A percentile compares a stretch with the other conserved stretches of the same genome.
Evolutionary conservation across 1,140 invertebrate genomes (phyloP).

Genomic region (Dendrolimus kikuchii): DNA sequence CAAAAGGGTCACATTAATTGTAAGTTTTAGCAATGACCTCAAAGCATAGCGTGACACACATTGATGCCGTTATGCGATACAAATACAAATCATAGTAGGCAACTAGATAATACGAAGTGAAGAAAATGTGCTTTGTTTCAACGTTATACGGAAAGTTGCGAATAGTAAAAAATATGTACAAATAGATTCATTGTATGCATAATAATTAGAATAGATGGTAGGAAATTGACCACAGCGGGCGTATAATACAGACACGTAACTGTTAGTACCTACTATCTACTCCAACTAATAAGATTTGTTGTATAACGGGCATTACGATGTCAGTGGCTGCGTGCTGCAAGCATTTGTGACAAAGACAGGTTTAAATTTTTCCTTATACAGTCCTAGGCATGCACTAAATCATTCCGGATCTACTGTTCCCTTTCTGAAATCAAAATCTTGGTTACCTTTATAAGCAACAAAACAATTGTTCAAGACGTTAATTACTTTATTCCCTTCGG

Average conservation of each 20-base stretch:
- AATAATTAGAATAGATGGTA: slow-evolving; percentile 8
- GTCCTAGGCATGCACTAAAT: slow-evolving; percentile 5
- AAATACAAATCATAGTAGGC: background rate
- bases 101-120: background rate
- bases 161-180: slow-evolving; percentile 3
- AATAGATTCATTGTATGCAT: slow-evolving; percentile 1
- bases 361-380: slow-evolving; percentile 23
- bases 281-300: slow-evolving; percentile 53
- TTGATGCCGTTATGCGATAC: no score
- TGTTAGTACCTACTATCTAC: slow-evolving; percentile 40
- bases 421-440: no score
- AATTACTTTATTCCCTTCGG: no score
- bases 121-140: slow-evolving; percentile 1
- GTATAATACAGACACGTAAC: slow-evolving; percentile 20
- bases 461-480: background rate
- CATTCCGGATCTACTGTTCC: slow-evolving; percentile 1
- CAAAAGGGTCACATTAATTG: no score
- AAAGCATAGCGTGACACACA: no score
- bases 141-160: slow-evolving; percentile 2
- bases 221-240: slow-evolving; percentile 32
- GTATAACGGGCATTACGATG: slow-evolving; percentile 50
- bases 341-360: slow-evolving; percentile 45
- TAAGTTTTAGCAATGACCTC: no score
- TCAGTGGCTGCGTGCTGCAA: slow-evolving; percentile 35
- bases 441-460: slow-evolving; percentile 4